Evolutionary conservation across 2,888 invertebrate species (phyloP), one percentile per base, ranked within the genome.

Genomic region (Timandra comae): DNA sequence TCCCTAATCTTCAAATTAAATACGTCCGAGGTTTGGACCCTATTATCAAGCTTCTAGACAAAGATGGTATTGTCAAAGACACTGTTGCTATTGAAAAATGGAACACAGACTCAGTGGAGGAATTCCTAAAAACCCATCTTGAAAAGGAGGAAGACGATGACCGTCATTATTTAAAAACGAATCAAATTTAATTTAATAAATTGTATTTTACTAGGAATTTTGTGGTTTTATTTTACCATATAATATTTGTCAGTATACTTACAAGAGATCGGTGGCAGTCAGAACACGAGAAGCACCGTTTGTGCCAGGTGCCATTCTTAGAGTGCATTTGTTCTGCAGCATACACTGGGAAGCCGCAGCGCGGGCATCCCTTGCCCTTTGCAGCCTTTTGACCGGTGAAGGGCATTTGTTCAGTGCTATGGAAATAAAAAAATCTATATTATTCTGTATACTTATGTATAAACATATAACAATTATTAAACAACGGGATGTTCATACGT

Each of bases 61-160:
- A 91, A 41, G 92, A 92, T 56, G 94, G 93, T 19, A 91, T 93
- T 62, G 90, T 96, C 1, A 91, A 91, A 66, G 97, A 97, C 67
- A 91, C 94, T 11, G 89, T 99, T 13, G 98, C 97, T 30, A 98
- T 99, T 63, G 97, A 97, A 56, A 98, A 98, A 68, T 99, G 99
- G 99, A 96, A 98, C 74, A 99, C 99, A 0, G 98, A 99, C 75
- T 95, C 98, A 0, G 94, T 99, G 2, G 96, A 97, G 68, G 98
- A 98, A 73, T 99, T 98, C 81, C 90, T 99, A 49, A 93, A 92
- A 51, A 94, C 96, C 20, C 94, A 97, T 88, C 88, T 98, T 46
- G 88, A 88, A 16, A 87, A 88, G 33, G 87, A 86, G 42, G 86
- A 87, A 24, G 87, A 89, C 31, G 87, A 88, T 44, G 82, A 84